Base-by-base conservation (phyloP, 2,888 invertebrate species). In the Brenthis ino region DNA sequence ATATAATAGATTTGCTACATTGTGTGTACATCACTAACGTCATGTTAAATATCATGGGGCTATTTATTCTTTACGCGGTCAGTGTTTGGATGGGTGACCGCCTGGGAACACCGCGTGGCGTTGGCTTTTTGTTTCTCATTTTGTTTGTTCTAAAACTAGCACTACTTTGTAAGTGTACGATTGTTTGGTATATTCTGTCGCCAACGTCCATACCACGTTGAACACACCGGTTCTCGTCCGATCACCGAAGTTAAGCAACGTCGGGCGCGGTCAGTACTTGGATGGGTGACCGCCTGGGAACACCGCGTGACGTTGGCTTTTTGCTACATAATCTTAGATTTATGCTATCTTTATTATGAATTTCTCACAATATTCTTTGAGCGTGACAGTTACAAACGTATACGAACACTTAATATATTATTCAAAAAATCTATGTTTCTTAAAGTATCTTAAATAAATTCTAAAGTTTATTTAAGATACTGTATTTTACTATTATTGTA, bases 211-310 rank as follows among this genome's bases (percentile, higher is more conserved):
- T 87, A 89, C 87, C 82, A 88, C 82, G 86, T 87, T 89, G 87
- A 89, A 86, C 75, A 86, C 88, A 88, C 88, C 87, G 88, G 86
- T 87, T 89, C 87, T 89, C 88, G 87, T 89, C 88, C 87, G 89
- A 89, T 89, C 89, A 89, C 89, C 88, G 89, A 88, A 89, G 87
- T 88, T 86, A 89, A 88, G 87, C 87, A 88, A 86, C 87, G 84
- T 89, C 86, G 88, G 88, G 88, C 88, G 88, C 80, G 85, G 85
- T 89, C 85, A 89, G 88, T 90, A 89, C 89, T 89, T 89, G 87
- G 88, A 88, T 89, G 88, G 88, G 88, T 89, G 88, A 89, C 87
- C 73, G 73, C 73, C 70, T 75, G 70, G 70, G 72, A 74, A 73
- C 70, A 75, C 70, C 80, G 75, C 81, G 82, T 82, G 79, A 76